Percentiles rank a stretch among this genome's conserved stretches.
These are phyloP conservation scores for Orchestes rusci DNA, from an alignment of 2,888 invertebrate species.

Conservation along the genomic window DNA sequence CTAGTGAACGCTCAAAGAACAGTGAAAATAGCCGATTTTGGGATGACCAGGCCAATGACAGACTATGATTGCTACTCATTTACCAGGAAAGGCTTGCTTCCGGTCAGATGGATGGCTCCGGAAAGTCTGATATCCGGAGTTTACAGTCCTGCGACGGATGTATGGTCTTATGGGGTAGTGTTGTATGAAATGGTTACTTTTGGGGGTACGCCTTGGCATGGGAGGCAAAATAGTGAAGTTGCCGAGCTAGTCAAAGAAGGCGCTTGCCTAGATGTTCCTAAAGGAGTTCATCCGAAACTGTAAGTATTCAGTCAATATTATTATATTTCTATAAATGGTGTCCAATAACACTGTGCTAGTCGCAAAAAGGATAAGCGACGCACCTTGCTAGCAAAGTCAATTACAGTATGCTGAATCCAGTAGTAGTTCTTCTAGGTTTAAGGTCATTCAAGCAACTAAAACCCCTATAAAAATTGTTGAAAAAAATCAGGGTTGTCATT, in stretches of 20 bases:
- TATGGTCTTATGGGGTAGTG: conserved; percentile 86
- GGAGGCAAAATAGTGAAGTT: conserved; percentile 78
- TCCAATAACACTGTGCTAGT: too few species aligned
- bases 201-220: conserved; percentile 86
- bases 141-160: conserved; percentile 80
- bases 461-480: too few species aligned
- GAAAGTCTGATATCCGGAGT: conserved; percentile 76
- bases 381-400: too few species aligned
- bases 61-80: conserved; percentile 88
- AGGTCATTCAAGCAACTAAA: too few species aligned
- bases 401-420: too few species aligned
- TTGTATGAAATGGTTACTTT: conserved; percentile 86
- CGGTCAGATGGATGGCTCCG: conserved; percentile 76
- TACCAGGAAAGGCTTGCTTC: conserved; percentile 55
- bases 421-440: too few species aligned
- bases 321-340: conserved; percentile 2
- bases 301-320: conserved; percentile 52
- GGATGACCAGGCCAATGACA: conserved; percentile 77
- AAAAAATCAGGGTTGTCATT: too few species aligned
- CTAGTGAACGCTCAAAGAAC: conserved; percentile 59
- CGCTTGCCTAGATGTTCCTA: conserved; percentile 64
- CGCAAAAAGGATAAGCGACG: too few species aligned
- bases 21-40: conserved; percentile 85
- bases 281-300: conserved; percentile 71
- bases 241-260: conserved; percentile 72